Conservation (phyloP, 2,113 vertebrate genomes). For the Nanorana parkeri region DNA sequence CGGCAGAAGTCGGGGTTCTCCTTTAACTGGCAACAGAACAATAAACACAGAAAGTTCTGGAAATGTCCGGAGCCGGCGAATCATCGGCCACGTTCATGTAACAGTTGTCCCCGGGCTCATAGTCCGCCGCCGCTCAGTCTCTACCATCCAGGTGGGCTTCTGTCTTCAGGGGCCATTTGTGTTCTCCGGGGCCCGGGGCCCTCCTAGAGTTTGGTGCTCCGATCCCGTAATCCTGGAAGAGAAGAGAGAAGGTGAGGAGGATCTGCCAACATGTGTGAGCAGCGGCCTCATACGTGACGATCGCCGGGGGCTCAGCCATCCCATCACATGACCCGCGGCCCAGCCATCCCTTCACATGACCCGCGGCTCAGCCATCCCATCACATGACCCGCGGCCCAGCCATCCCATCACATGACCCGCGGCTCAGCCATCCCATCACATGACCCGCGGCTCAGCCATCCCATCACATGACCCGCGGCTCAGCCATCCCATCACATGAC, state of each 20-base stretch:
- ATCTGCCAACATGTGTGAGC: no score
- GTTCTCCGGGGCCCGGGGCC: background rate
- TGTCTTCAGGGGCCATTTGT: no score
- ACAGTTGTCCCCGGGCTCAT: background rate
- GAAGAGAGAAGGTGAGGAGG: no score
- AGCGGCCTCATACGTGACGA: background rate
- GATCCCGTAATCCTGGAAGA: conserved; percentile 35
- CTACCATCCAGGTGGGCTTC: background rate
- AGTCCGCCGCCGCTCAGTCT: background rate
- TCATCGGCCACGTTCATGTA: background rate
- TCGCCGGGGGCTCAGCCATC: background rate
- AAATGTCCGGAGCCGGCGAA: background rate
- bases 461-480: background rate
- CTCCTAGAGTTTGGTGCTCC: background rate
- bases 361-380: background rate
- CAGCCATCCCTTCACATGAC: no score
- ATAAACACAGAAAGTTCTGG: background rate
- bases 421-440: no score
- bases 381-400: background rate
- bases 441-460: background rate
- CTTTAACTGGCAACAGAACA: no score
- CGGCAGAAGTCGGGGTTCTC: no score
- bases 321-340: no score
- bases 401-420: no score
- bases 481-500: no score